Evolutionary conservation across 2,888 invertebrate species (phyloP).

Genomic region (Cheilosia vulpina): DNA sequence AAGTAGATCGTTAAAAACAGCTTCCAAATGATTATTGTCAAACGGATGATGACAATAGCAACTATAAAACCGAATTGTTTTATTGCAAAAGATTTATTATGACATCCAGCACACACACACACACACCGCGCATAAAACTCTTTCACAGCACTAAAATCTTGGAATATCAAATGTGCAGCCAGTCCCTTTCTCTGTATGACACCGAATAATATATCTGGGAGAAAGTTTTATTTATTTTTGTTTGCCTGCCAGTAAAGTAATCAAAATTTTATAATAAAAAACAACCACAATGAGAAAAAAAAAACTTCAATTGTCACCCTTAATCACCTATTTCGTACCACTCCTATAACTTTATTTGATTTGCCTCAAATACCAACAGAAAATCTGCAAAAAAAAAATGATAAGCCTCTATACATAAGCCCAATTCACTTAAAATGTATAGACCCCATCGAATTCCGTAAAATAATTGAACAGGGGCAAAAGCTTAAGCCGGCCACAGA

Average conservation of each 20-base stretch:
- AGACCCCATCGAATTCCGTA: conserved; percentile 44
- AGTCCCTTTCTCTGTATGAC: neutral
- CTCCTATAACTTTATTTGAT: neutral
- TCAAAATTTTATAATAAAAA: neutral
- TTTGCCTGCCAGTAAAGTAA: neutral
- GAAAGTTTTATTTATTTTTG: too few relatives aligned
- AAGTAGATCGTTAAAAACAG: neutral
- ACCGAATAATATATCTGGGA: neutral
- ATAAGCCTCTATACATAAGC: conserved; percentile 41
- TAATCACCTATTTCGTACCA: neutral
- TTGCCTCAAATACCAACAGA: neutral
- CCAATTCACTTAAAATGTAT: conserved; percentile 25
- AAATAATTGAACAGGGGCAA: conserved; percentile 72
- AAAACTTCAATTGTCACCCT: conserved; percentile 39
- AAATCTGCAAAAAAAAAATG: neutral
- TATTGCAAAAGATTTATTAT: conserved; percentile 16
- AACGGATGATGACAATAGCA: neutral
- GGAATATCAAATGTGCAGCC: conserved; percentile 15
- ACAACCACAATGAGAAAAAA: neutral
- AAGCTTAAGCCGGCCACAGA: conserved; percentile 39
- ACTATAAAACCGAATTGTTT: conserved; percentile 16
- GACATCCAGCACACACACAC: conserved; percentile 14
- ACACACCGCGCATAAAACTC: conserved; percentile 26
- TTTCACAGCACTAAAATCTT: conserved; percentile 36
- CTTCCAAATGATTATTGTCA: conserved; percentile 6